Evolutionary conservation across 2,888 invertebrate species (phyloP), one percentile per base, ranked within the genome.

Genomic region (Lingula anatina): DNA sequence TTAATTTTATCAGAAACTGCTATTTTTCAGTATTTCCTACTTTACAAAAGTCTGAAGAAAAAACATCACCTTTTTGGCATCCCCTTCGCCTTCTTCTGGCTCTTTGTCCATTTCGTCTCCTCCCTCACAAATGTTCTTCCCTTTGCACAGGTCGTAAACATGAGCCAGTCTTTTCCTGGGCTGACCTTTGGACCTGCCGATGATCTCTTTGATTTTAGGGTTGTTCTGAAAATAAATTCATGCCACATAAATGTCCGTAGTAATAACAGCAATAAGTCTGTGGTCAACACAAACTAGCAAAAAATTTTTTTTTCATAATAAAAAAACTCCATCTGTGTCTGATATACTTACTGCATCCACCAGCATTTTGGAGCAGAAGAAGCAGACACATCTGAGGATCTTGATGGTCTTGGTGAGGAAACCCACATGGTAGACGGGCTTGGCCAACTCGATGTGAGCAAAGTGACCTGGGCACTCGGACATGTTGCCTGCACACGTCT

Each of bases 401-500:
- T 99, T 99, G 58, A 99, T 91, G 0, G 90, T 90, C 80, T 99
- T 99, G 31, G 93, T 92, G 46, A 99, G 83, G 71, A 97, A 99
- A 35, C 96, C 97, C 72, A 96, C 89, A 76, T 99, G 97, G 78
- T 92, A 99, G 0, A 99, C 99, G 21, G 99, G 99, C 77, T 99
- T 99, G 0, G 96, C 89, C 60, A 99, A 81, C 78, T 99, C 96
- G 66, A 99, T 89, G 76, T 99, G 99, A 3, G 96, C 99, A 80
- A 99, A 99, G 78, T 99, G 99, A 2, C 99, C 99, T 2, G 99
- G 96, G 76, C 99, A 99, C 77, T 97, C 96, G 0, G 93, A 90
- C 90, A 96, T 92, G 71, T 93, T 95, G 41, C 97, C 83, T 63
- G 73, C 74, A 64, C 76, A 77, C 0, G 76, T 76, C 65, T 73